Base-by-base conservation (phyloP, 2,888 invertebrate genomes). In the Scaptomyza tumidula region DNA sequence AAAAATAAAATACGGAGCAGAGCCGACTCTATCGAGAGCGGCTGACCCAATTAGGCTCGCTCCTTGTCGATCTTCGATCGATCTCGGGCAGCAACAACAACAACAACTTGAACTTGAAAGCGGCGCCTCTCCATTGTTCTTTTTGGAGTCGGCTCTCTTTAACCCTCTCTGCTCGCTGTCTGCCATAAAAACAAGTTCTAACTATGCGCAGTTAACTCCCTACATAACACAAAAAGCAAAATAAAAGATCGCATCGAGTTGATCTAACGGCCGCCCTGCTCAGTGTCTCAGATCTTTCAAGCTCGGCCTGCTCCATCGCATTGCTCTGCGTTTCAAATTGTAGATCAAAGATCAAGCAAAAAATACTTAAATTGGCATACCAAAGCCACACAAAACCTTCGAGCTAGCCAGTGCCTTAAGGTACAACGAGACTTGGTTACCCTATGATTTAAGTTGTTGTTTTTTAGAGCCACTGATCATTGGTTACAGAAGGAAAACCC, bases 31-130 rank as follows among this genome's bases (percentile, higher is more conserved):
- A 52, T 24, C 27, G 52, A 76, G 52, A 76, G 85, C 67, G 64
- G 76, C 86, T 90, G 91, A 90, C 90, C 90, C 90, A 90, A 90
- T 90, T 90, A 90, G 90, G 59, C 56, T 69, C 74, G 70, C 79
- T 76, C 63, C 80, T 65, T 73, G 63, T 70, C 68, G 75, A 81
- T 75, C 64, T 39, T 64, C 88, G 41, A 64, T 68, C 71, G 70
- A 70, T 54, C 44, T 46, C 37, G 1, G 31, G 44, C 50, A 16
- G 35, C 41, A 27, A 6, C 14, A 49, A 46, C 37, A 49, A n/a
- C 46, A 41, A 41, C 65, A 65, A 44, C 59, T 69, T 84, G 81
- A 83, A 89, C 88, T 89, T 89, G 88, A 87, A 89, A 82, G 80
- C 89, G 89, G 85, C 85, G 85, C 85, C 85, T 88, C 75, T 55